These are phyloP conservation scores for Uria lomvia DNA, from an alignment of 2,113 vertebrate species.

Conservation along the genomic window DNA sequence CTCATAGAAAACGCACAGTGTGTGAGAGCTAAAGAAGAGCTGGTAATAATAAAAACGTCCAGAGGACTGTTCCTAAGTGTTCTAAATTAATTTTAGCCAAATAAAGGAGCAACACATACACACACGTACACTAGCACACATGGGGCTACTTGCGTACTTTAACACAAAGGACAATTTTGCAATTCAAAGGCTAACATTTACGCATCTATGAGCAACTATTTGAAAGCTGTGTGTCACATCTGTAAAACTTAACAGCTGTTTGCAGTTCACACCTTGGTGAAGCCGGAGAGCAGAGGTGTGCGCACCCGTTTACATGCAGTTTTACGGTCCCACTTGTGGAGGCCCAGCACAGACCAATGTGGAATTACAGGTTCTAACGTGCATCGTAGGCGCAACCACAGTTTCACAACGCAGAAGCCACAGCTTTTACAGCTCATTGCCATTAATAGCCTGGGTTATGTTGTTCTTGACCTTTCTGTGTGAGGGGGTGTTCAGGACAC, in stretches of 20 bases:
- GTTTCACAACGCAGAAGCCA: not conserved
- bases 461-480: not conserved
- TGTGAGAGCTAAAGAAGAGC: conserved; percentile 8
- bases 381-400: not conserved
- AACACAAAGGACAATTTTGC: not conserved
- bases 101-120: not conserved
- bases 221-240: not conserved
- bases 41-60: not conserved
- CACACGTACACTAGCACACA: not conserved
- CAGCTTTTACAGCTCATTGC: not conserved
- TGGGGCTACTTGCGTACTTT: not conserved
- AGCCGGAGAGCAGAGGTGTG: fast-evolving
- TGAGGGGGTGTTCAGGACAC: not conserved
- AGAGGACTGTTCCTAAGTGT: not conserved
- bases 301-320: not conserved
- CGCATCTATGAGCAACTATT: not conserved
- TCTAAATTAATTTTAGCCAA: not conserved
- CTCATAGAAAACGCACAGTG: not conserved
- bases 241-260: not conserved
- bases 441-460: not conserved
- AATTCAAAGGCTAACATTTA: not conserved
- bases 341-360: not conserved
- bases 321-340: not conserved
- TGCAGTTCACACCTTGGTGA: not conserved
- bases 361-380: not conserved